phyloP scores from a whole-genome alignment of 2,113 vertebrate species.

The Castor canadensis region DNA sequence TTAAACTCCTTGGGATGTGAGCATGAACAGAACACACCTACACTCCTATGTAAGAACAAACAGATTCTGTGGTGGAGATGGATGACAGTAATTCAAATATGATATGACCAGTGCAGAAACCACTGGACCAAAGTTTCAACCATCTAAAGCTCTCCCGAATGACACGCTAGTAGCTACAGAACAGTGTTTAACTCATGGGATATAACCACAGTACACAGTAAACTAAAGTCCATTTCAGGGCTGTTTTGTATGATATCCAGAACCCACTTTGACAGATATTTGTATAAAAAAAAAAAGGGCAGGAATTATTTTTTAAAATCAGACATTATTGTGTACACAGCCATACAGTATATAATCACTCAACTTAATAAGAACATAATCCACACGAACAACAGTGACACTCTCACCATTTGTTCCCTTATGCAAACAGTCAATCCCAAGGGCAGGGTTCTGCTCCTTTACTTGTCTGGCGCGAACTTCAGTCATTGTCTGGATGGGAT shows the following conservation, averaged over 20 bases:
- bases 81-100: neutral
- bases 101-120: fast-evolving
- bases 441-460: conserved; percentile 92
- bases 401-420: conserved; percentile 94
- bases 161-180: too few relatives aligned
- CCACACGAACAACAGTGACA: fast-evolving
- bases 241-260: neutral
- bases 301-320: neutral
- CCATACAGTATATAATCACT: fast-evolving
- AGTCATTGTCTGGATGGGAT: conserved; percentile 97
- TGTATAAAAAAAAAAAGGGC: neutral
- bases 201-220: too few relatives aligned
- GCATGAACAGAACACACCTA: neutral
- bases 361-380: too few relatives aligned
- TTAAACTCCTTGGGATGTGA: neutral
- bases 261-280: neutral
- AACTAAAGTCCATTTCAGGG: neutral
- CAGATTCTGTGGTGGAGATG: neutral
- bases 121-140: too few relatives aligned
- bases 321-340: neutral
- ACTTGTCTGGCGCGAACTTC: conserved; percentile 95
- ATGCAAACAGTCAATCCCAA: conserved; percentile 96
- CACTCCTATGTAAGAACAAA: neutral
- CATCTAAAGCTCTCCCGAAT: fast-evolving
- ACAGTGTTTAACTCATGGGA: too few relatives aligned